Evolutionary conservation across 1,140 invertebrate genomes (phyloP), one percentile per base, ranked within the genome.

Genomic region (Anoplolepis gracilipes): DNA sequence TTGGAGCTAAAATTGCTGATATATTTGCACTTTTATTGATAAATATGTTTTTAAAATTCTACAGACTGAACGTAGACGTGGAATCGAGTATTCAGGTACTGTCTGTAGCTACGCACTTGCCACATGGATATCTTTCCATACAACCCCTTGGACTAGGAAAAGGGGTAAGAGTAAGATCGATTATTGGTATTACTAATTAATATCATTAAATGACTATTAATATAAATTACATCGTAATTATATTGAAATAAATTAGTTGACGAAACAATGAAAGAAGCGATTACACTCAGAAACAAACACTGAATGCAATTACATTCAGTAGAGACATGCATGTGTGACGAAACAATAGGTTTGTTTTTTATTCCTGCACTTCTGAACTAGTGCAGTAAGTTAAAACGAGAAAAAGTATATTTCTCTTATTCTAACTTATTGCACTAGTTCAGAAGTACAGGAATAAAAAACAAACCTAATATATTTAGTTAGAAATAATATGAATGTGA

Each of bases 121-220:
- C 98, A 8, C 95, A 97, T 16, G 97, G 98, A 53, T 99, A 99
- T 95, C 96, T 99, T 36, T 96, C 97, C 1, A 97, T 98, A 92
- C 97, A 99, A 92, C 97, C 98, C 13, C 95, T 99, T 79, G 98
- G 98, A 53, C 95, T 98, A 75, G 98, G 98, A 70, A 98, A 97
- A 96, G 98, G 98, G 93, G 98, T 98, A 96, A 96, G 96, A 88
- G 72, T 91, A 91, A 87, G 84, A 85, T 88, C 28, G 55, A 81
- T 72, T 49, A 55, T 82, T 61, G 25, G 28, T 64, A 72, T 90
- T 42, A 36, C 22, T 3, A 36, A 57, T 46, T 84, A 79, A 75
- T 84, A 25, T 22, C 4, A 8, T 39, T 46, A 49, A 49, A 19
- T 16, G 46, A n/a, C n/a, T n/a, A n/a, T n/a, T 49, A 19, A 49